Evolutionary conservation across 2,888 invertebrate genomes (phyloP).

Genomic region (Luperina nickerlii): DNA sequence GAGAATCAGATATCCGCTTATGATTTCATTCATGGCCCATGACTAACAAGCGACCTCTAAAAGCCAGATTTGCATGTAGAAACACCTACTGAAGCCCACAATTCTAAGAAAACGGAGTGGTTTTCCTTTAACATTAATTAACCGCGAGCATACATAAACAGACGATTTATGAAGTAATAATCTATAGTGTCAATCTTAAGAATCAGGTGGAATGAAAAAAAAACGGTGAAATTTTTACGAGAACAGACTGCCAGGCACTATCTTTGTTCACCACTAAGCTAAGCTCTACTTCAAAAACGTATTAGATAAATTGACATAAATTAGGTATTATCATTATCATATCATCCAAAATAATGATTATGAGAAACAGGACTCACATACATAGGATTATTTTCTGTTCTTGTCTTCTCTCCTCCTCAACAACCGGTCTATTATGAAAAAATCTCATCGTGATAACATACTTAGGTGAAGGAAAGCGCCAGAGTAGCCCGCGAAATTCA

Average conservation of each 20-base stretch:
- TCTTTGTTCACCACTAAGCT: neutral
- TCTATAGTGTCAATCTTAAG: neutral
- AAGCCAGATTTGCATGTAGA: conserved; percentile 11
- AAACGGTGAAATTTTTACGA: too few relatives aligned
- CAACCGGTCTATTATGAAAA: too few relatives aligned
- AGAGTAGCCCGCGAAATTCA: too few relatives aligned
- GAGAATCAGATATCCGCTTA: conserved; percentile 28
- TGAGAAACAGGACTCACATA: neutral
- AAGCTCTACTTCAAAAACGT: conserved; percentile 4
- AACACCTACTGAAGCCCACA: conserved; percentile 42
- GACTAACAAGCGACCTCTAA: conserved; percentile 38
- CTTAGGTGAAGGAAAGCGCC: too few relatives aligned
- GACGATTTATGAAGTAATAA: neutral
- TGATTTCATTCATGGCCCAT: conserved; percentile 20
- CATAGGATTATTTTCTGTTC: neutral
- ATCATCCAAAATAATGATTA: neutral
- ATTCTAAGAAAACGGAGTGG: conserved; percentile 25
- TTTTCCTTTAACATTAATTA: conserved; percentile 8
- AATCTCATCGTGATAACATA: too few relatives aligned
- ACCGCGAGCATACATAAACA: neutral
- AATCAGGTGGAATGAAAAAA: too few relatives aligned
- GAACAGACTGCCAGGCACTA: neutral
- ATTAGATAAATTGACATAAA: conserved; percentile 3
- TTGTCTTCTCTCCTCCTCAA: neutral
- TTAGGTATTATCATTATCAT: neutral